Evolutionary conservation across 2,888 invertebrate species (phyloP).

Genomic region (Tubulanus polymorphus): DNA sequence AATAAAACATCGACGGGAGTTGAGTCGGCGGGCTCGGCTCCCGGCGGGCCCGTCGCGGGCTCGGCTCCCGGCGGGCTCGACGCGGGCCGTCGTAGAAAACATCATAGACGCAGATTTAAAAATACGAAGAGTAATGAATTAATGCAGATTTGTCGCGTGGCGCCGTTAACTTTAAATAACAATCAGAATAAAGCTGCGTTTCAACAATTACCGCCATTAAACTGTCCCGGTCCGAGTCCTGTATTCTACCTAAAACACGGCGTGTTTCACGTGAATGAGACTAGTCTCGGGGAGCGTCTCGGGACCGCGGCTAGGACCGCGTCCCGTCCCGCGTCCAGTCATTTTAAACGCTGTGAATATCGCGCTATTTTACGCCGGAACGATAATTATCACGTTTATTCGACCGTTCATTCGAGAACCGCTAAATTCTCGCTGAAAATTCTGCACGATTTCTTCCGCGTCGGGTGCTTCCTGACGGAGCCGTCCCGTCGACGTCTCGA

Average conservation of each 20-base stretch:
- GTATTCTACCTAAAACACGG: constrained; percentile 27
- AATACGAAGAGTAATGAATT: too few relatives aligned
- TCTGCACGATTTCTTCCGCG: constrained; percentile 33
- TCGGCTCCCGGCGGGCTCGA: neutral
- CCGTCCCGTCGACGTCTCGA: neutral
- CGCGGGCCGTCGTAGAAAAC: neutral
- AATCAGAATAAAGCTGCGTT: constrained; percentile 31
- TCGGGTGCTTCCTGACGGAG: constrained; percentile 25
- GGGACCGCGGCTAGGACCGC: constrained; percentile 7
- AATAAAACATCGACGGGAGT: neutral
- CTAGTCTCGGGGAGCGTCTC: constrained; percentile 20
- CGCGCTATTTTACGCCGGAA: constrained; percentile 26
- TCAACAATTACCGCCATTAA: constrained; percentile 23
- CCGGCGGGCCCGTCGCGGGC: neutral
- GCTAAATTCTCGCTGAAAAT: constrained; percentile 24
- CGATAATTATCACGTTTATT: constrained; percentile 28
- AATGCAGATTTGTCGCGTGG: constrained; percentile 21
- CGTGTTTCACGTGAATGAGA: constrained; percentile 24
- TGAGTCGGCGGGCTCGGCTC: neutral
- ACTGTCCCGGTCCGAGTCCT: constrained; percentile 23
- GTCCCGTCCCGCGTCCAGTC: too few relatives aligned
- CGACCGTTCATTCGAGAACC: constrained; percentile 21
- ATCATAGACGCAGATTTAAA: neutral
- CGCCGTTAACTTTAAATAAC: constrained; percentile 27
- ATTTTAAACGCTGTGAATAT: constrained; percentile 33